Base-by-base conservation (phyloP, 2,113 vertebrate genomes). In the Rhea pennata region DNA sequence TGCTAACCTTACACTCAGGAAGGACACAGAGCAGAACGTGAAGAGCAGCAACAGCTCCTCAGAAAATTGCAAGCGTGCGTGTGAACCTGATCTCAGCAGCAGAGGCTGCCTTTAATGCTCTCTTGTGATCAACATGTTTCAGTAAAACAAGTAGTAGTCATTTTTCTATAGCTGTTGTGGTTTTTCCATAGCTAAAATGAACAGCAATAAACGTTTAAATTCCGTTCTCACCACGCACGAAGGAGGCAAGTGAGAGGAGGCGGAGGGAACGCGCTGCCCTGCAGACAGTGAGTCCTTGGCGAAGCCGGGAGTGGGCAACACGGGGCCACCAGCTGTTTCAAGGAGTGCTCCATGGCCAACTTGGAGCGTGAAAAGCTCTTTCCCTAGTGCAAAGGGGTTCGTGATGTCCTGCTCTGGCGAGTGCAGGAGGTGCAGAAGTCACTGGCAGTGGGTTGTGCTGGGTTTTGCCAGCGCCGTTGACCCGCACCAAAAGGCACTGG, bases 1-100 rank as follows among this genome's bases (percentile, higher is more conserved):
- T 19, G 6, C 23, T 2, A 12, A 15, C 29, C 42, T 50, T 16
- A 15, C 19, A 24, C 2, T 2, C 13, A 5, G 2, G 9, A 33
- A 40, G 88, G 40, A 40, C 64, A 29, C 0, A 2, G 5, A 24
- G 46, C 40, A 62, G 15, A 13, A 14, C 0, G 21, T 1, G 39
- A 46, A 65, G 27, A 21, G 79, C 64, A 17, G 2, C 17, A 5
- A 10, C 50, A 26, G 6, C 66, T 5, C 24, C 4, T 12, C 9
- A 3, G 58, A 2, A 6, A 36, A 56, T 15, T 29, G 44, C 44
- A 2, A 53, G 46, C 46, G 9, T 11, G 26, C 2, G 33, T 48
- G 19, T 14, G 2, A 19, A 11, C 36, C 2, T 1, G 6, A 2
- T 3, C 5, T 14, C 5, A 1, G 44, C 36, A 2, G 53, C 1